Evolutionary conservation across 2,113 vertebrate genomes (phyloP).

Genomic region (Lota lota): DNA sequence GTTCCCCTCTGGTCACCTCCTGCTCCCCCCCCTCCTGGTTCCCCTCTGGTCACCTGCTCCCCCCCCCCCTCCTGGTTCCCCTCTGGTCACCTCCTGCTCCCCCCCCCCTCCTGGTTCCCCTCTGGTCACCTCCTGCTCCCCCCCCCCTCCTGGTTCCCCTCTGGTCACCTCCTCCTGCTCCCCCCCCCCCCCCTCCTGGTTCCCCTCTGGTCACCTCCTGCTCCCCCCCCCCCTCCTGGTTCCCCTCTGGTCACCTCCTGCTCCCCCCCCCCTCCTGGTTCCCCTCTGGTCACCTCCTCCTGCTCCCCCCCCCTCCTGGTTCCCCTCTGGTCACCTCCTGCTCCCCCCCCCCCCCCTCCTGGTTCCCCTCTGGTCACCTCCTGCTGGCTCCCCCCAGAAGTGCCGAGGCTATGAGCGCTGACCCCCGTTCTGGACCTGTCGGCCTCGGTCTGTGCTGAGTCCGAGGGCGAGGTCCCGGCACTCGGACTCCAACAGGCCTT

Average conservation of each 20-base stretch:
- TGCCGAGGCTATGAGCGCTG: background rate
- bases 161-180: constrained; percentile 24
- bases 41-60: no score
- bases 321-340: background rate
- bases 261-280: no score
- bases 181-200: constrained; percentile 18
- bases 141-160: no score
- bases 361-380: constrained; percentile 20
- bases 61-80: no score
- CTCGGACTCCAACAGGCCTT: background rate
- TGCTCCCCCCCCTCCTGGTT: constrained; percentile 26
- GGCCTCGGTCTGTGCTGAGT: constrained; percentile 8
- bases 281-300: no score
- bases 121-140: no score
- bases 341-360: background rate
- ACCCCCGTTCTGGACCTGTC: constrained; percentile 11
- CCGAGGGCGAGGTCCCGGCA: background rate
- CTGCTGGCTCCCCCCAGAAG: constrained; percentile 23
- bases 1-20: constrained; percentile 14
- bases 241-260: background rate
- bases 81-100: constrained; percentile 27
- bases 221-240: constrained; percentile 22
- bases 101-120: no score
- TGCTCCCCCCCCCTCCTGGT: constrained; percentile 13
- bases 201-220: constrained; percentile 16